Base-by-base conservation (phyloP, 1,140 invertebrate species). In the Prorops nasuta region DNA sequence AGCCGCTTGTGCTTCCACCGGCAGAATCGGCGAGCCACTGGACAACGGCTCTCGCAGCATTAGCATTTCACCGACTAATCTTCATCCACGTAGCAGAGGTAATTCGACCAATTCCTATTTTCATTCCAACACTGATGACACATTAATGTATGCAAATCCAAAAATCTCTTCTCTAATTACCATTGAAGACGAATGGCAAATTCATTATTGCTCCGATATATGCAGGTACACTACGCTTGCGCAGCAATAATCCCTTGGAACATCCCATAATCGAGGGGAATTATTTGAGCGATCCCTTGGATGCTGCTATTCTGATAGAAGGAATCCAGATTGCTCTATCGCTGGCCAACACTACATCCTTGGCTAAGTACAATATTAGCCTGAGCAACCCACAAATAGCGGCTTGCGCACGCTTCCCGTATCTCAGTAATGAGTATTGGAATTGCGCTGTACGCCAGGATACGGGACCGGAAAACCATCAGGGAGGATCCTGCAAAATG, bases 381-480 rank as follows among this genome's bases (percentile, higher is more conserved):
- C 47, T 82, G 14, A 72, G 66, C 35, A 68, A 72, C 47, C 51
- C 55, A 0, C 70, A 75, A 0, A 65, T 81, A 41, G 60, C 76
- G 0, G 78, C 74, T 0, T 84, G 83, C 44, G 71, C 87, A 56
- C 76, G 80, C 39, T 78, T 84, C 22, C 72, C 75, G 8, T 88
- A 86, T 43, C 82, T 84, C 0, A 86, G 83, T 44, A 84, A 88
- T 52, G 82, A 82, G 0, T 92, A 90, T 64, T 91, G 90, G 87
- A 80, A 82, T 60, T 94, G 91, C 61, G 88, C 89, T 0, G 79
- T 90, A 6, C 72, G 81, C 17, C 81, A 85, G 63, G 82, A 86
- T 18, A 92, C 90, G 0, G 87, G 85, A 0, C 86, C 89, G 0
- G 88, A 93, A 70, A 92, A 92, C 64, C 91, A 94, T 76, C 90